Evolutionary conservation across 1,140 invertebrate genomes (phyloP).

Genomic region (Dufourea novaeangliae): DNA sequence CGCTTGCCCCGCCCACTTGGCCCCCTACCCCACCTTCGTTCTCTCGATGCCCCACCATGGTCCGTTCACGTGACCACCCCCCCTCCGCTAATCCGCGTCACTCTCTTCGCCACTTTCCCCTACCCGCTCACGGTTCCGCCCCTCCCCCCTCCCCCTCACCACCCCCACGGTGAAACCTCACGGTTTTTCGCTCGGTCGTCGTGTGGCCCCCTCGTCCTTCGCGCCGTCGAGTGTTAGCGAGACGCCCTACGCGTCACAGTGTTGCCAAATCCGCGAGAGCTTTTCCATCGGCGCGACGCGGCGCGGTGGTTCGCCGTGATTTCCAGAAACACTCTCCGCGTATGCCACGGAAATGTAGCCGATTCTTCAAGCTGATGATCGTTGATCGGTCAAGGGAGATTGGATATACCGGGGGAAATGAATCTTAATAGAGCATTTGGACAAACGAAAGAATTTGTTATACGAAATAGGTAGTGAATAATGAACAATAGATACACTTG

Average conservation of each 20-base stretch:
- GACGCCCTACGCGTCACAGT: constrained; percentile 64
- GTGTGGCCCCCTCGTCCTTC: constrained; percentile 59
- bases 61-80: constrained; percentile 2
- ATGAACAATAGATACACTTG: no score
- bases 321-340: constrained; percentile 57
- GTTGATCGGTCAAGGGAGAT: not conserved
- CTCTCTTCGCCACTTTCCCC: constrained; percentile 41
- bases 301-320: constrained; percentile 34
- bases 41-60: constrained; percentile 15
- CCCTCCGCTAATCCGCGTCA: constrained; percentile 37
- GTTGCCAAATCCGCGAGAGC: constrained; percentile 67
- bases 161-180: constrained; percentile 32
- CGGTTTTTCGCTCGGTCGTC: constrained; percentile 50
- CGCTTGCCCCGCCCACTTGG: constrained; percentile 57
- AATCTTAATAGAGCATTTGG: no score
- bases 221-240: constrained; percentile 64
- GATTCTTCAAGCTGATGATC: not conserved
- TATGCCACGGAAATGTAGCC: constrained; percentile 33
- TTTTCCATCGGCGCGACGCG: constrained; percentile 47
- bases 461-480: no score
- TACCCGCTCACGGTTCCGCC: constrained; percentile 61
- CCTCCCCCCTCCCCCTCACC: constrained; percentile 61
- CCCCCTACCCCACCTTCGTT: constrained; percentile 40
- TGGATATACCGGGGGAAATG: not conserved
- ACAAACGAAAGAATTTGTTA: no score